These are phyloP conservation scores for Diarsia mendica DNA, from an alignment of 2,888 invertebrate genomes.

Conservation along the genomic window DNA sequence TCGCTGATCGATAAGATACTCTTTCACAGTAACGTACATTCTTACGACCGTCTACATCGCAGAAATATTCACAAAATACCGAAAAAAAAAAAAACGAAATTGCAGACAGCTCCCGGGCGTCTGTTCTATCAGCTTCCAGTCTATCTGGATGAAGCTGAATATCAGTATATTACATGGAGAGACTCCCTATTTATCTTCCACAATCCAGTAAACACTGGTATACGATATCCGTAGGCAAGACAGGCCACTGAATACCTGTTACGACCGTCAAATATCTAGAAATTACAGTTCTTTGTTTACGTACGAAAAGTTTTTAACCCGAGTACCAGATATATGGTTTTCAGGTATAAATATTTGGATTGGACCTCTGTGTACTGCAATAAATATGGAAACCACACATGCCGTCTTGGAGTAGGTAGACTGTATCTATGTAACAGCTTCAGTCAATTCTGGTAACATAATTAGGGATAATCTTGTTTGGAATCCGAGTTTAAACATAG, in stretches of 20 bases:
- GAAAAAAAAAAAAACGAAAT: not conserved
- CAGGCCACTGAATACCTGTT: no score
- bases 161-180: not conserved
- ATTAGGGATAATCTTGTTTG: conserved; percentile 35
- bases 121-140: not conserved
- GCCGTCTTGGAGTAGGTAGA: no score
- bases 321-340: no score
- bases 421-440: conserved; percentile 6
- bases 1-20: not conserved
- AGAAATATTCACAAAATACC: not conserved
- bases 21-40: not conserved
- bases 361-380: not conserved
- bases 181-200: not conserved
- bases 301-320: no score
- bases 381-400: not conserved
- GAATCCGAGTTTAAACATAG: conserved; percentile 30
- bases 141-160: not conserved
- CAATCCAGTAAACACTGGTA: no score
- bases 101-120: not conserved
- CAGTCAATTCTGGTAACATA: conserved; percentile 26
- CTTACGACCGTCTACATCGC: not conserved
- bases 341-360: not conserved
- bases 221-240: no score
- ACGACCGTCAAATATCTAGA: not conserved
- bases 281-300: not conserved